Base-by-base conservation (phyloP, 2,797 vertebrate genomes). In the Trematomus bernacchii region DNA sequence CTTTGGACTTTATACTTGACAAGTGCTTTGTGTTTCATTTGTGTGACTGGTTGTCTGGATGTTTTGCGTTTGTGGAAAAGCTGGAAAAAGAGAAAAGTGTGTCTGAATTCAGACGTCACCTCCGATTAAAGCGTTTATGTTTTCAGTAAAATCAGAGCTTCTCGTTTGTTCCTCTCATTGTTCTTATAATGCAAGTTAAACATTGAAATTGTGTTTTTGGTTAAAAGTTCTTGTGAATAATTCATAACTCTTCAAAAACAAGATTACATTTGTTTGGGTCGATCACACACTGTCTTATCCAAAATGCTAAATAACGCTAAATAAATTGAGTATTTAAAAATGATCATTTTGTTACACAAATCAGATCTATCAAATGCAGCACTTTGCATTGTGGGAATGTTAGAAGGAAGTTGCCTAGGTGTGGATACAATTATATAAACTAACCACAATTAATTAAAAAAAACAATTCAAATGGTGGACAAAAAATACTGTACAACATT, bases 91-190 rank as follows among this genome's bases (percentile, higher is more conserved):
- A 62, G 44, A 75, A 60, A 30, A 76, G 65, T 59, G 53, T 89
- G 87, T 91, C 90, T 89, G 89, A 87, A 76, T 77, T 87, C 55
- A 81, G 82, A 78, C 64, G 18, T 80, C 76, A 72, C 79, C 73
- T 74, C 85, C 73, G 71, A 93, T 93, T 90, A 90, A 93, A 93
- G 81, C 61, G 54, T 84, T 85, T 66, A 80, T 86, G 79, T 84
- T 77, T 87, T 80, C 84, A 72, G 73, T 81, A 64, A 74, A 50
- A 79, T 82, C 70, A 71, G 52, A 88, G 73, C 67, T 80, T 84
- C 83, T 85, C 76, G 42, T 89, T 89, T 91, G 71, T 87, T 86
- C 58, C 57, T 77, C 77, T 65, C 50, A 57, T 73, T 16, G 15
- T 76, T 79, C 63, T 27, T 27, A 27, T 27, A 27, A 27, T 4